Base-by-base conservation (phyloP, 2,888 invertebrate genomes). In the Stegophylla sp. region DNA sequence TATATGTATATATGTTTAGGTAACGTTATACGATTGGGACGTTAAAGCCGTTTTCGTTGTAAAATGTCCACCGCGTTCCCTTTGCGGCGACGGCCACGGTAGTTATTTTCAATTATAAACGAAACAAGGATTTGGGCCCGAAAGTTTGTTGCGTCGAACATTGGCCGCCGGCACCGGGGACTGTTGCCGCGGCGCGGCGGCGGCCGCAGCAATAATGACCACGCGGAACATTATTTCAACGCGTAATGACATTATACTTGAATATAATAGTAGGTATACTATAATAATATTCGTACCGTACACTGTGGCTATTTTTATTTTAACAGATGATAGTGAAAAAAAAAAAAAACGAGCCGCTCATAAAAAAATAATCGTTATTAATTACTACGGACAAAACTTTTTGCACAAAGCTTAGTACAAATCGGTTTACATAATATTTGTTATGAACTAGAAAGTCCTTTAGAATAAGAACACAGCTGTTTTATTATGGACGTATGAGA, bases 11-110 rank as follows among this genome's bases (percentile, higher is more conserved):
- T 34, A 34, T 34, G 34, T 5, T n/a, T n/a, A n/a, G n/a, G n/a
- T 7, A 7, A 7, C 3, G 34, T 34, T 34, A 34, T 34, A 41
- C 75, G 53, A 41, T 64, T 41, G 75, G 75, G 64, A 64, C 51
- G 75, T 75, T 64, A 75, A 75, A 75, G 75, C 41, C 75, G 75
- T 75, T 75, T 75, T 75, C 75, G 75, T 75, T 75, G 75, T 75
- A 75, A 64, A 64, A 74, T 48, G 17, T 75, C 51, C 64, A 56
- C 56, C 56, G 56, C 56, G 56, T 56, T 20, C 56, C 56, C 61
- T 4, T 28, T 61, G 26, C 28, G 28, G 61, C 20, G n/a, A 3
- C 23, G 34, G 13, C 15, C 9, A 15, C 20, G 48, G 74, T 28
- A 74, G 34, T 74, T 74, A 74, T 63, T 74, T 74, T 74, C 74